phyloP scores from a whole-genome alignment of 2,888 invertebrate species.

The Tryphoninae sp. region DNA sequence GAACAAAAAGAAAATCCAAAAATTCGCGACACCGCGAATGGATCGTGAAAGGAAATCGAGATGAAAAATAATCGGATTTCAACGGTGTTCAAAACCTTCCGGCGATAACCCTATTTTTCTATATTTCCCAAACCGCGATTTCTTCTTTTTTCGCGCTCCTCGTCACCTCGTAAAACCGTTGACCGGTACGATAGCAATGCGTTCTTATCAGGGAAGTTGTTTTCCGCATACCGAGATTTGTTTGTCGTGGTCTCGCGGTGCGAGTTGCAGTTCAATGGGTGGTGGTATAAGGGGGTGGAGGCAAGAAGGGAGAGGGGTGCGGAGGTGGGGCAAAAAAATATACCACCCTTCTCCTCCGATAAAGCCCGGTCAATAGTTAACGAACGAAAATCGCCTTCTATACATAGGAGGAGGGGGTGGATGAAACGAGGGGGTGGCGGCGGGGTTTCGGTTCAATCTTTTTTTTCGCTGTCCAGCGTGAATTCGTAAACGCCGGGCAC shows the following conservation, averaged over 20 bases:
- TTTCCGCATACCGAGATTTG: slow-evolving; percentile 30
- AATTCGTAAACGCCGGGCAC: slow-evolving; percentile 76
- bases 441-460: slow-evolving; percentile 72
- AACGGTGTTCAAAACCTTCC: slow-evolving; percentile 2
- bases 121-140: background rate
- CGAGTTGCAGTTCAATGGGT: slow-evolving; percentile 40
- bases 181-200: slow-evolving; percentile 1
- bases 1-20: background rate
- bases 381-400: slow-evolving; percentile 74
- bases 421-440: slow-evolving; percentile 58
- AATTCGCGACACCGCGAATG: too few relatives aligned
- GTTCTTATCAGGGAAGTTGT: slow-evolving; percentile 53
- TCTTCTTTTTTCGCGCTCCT: slow-evolving; percentile 6
- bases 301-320: background rate
- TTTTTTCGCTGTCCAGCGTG: slow-evolving; percentile 68
- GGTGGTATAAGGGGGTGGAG: slow-evolving; percentile 21
- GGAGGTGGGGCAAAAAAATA: slow-evolving; percentile 72
- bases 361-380: slow-evolving; percentile 77
- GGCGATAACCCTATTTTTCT: slow-evolving; percentile 25
- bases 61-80: slow-evolving; percentile 16
- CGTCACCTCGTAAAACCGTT: slow-evolving; percentile 25
- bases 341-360: slow-evolving; percentile 59
- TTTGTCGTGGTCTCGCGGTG: slow-evolving; percentile 20
- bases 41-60: slow-evolving; percentile 16
- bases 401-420: slow-evolving; percentile 63